Evolutionary conservation across 2,113 vertebrate genomes (phyloP), one percentile per base, ranked within the genome.

Genomic region (Gavia stellata): DNA sequence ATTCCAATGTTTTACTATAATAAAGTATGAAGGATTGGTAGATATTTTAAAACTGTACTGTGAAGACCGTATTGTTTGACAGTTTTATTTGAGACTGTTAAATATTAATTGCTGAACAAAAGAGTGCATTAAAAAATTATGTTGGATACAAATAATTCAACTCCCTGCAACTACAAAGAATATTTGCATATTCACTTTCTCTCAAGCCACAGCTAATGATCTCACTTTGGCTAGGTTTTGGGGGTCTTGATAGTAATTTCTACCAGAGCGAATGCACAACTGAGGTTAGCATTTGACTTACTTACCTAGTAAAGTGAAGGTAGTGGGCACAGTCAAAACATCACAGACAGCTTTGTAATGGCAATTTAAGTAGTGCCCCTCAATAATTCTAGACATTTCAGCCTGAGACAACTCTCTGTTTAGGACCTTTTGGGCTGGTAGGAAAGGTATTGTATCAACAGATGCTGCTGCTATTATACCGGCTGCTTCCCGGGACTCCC

Each of bases 91-190:
- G 95, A 98, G 96, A 93, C 80, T 90, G 91, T 97, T 98, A 98
- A 98, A 97, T 98, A 98, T 97, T 98, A 98, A 98, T 98, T 97
- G 97, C 87, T 55, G 93, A 94, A 98, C 95, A 96, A 97, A 98
- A 97, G 94, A 93, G 74, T 61, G 68, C 90, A 97, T 98, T 89
- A 97, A 98, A 98, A 95, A 98, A 95, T 97, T 95, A 98, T 94
- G 89, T 7, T 81, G 87, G 92, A 97, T 96, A 97, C 98, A 98
- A 97, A 98, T 98, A 98, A 96, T 94, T 97, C 93, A 94, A 81
- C 90, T 97, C 94, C 90, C 81, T 78, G 68, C 85, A 96, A 97
- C 88, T 89, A 92, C 82, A 95, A 96, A 87, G 94, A 71, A 38
- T 52, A 71, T 71, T 71, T 71, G 47, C 68, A 31, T 96, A 91